A percentile compares a stretch with the other conserved stretches of the same genome.
Conservation (phyloP, 2,888 invertebrate genomes). For the Papilio elwesi region DNA sequence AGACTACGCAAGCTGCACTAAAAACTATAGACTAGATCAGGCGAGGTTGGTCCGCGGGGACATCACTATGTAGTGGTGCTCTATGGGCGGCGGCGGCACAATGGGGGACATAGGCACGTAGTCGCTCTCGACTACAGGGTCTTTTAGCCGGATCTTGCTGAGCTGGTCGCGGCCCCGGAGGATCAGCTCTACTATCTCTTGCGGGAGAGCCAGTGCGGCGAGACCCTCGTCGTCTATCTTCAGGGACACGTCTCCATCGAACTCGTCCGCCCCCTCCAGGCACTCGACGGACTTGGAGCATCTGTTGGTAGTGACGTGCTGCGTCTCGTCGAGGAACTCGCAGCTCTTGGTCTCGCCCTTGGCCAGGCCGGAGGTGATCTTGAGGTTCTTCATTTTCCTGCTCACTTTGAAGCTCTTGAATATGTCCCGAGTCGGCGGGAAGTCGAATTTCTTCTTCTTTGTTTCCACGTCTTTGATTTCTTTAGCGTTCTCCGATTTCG, state of each 20-base stretch:
- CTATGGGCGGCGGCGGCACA: conserved; percentile 63
- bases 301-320: conserved; percentile 61
- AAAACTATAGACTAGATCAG: conserved; percentile 52
- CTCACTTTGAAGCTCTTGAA: conserved; percentile 78
- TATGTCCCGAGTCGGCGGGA: conserved; percentile 76
- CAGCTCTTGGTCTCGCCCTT: conserved; percentile 78
- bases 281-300: conserved; percentile 77
- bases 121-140: conserved; percentile 60
- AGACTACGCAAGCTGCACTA: conserved; percentile 23
- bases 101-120: conserved; percentile 78
- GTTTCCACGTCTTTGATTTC: conserved; percentile 68
- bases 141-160: conserved; percentile 58
- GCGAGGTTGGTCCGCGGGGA: conserved; percentile 71
- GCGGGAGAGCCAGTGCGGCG: conserved; percentile 65
- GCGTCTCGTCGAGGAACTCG: conserved; percentile 73
- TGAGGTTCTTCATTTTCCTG: conserved; percentile 72
- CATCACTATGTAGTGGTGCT: conserved; percentile 77
- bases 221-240: conserved; percentile 63
- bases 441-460: conserved; percentile 80
- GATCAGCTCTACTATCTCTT: conserved; percentile 73
- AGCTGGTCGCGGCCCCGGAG: conserved; percentile 61
- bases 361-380: conserved; percentile 59
- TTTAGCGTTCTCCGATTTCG: conserved; percentile 71
- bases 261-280: conserved; percentile 63
- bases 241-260: conserved; percentile 60